Evolutionary conservation across 2,888 invertebrate genomes (phyloP), one percentile per base, ranked within the genome.

Genomic region (Maniola hyperantus): DNA sequence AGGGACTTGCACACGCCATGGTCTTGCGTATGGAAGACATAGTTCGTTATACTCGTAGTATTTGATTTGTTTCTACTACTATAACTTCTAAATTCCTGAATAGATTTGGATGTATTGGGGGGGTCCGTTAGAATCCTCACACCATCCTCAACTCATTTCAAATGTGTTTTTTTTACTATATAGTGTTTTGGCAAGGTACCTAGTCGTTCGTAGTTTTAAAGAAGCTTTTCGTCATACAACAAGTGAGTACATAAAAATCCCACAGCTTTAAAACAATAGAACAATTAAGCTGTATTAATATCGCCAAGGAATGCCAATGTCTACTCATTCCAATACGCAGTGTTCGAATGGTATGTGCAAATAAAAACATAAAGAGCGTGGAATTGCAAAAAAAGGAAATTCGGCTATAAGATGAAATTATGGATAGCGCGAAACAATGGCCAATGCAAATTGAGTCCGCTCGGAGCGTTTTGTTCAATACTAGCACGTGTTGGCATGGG

Each of bases 391-490:
- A 78, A 78, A 79, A 79, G 72, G 73, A 79, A 77, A 82, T 79
- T 79, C 77, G 77, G 82, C 81, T 80, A 79, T 79, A 79, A 75
- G 78, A 76, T 79, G 81, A 83, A 89, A 87, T 88, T 87, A 84
- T 84, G 83, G 78, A 84, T 84, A 74, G 77, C 77, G 68, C 73
- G 79, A 83, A 89, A 91, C 91, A 91, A 91, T 91, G 89, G 89
- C 26, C 77, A 79, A 89, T 87, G 91, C 88, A 89, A 89, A 89
- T 90, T 85, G 82, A 79, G 81, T 76, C 78, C 75, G 80, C 79
- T 75, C 78, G 74, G 77, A 73, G 80, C 71, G 77, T 36, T 79
- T 84, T 86, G 84, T 83, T 15, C 84, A 48, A 59, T 33, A 48
- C 48, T 48, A 51, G 61, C 48, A 26, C 26, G 26, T 26, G 26